These are phyloP conservation scores for Psittacula cyanocephala DNA, from an alignment of 2,113 vertebrate species.

Conservation along the genomic window DNA sequence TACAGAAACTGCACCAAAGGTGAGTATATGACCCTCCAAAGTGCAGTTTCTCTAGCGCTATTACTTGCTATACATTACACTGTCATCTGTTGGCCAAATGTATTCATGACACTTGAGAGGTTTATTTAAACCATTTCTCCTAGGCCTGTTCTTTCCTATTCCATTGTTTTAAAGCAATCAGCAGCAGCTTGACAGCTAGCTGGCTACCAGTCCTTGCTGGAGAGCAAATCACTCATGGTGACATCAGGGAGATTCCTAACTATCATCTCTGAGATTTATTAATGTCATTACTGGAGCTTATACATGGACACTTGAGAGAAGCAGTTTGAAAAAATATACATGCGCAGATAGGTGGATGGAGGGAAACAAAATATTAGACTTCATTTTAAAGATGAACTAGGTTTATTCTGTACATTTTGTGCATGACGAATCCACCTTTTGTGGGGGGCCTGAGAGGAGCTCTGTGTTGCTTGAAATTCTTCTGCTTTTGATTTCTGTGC, in stretches of 20 bases:
- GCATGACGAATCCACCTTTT: background rate
- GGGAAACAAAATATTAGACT: background rate
- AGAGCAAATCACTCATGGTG: background rate
- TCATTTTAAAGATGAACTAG: background rate
- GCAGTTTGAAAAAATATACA: background rate
- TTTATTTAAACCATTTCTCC: background rate
- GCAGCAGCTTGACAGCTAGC: background rate
- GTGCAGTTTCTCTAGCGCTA: background rate
- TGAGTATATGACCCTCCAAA: background rate
- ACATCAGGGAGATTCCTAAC: background rate
- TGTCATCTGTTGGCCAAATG: background rate
- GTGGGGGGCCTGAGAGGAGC: accelerated
- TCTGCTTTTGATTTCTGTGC: background rate
- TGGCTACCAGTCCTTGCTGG: background rate
- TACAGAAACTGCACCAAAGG: background rate
- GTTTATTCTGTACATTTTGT: background rate
- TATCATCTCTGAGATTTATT: background rate
- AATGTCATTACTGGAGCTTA: background rate
- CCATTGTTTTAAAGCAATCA: background rate
- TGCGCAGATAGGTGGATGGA: background rate
- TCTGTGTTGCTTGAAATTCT: background rate
- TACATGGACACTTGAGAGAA: background rate
- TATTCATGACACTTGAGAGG: background rate
- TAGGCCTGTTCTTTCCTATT: background rate
- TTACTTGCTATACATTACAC: background rate